Evolutionary conservation across 2,113 vertebrate species (phyloP).

Genomic region (Cavia aperea): DNA sequence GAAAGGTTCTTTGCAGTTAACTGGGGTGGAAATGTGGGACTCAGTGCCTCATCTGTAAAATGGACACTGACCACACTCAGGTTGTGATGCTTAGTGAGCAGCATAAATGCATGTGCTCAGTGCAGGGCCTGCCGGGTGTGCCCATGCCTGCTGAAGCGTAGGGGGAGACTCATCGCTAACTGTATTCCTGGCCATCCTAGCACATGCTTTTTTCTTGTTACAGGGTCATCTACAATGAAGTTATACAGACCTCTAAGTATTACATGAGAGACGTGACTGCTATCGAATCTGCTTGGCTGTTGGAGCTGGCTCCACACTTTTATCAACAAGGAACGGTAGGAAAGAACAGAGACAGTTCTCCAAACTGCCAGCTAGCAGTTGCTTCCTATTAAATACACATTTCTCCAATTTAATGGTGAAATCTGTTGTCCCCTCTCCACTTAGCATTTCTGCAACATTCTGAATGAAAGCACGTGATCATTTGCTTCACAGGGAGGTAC

Average conservation of each 20-base stretch:
- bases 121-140: neutral
- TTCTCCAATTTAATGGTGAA: neutral
- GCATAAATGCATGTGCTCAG: neutral
- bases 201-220: constrained; percentile 10
- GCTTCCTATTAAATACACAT: neutral
- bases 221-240: constrained; percentile 98
- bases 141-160: neutral
- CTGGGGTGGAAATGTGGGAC: neutral
- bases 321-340: constrained; percentile 97
- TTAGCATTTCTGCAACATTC: neutral
- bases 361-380: neutral
- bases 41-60: neutral
- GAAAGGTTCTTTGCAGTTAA: neutral
- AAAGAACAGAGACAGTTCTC: constrained; percentile 31
- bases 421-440: neutral
- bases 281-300: constrained; percentile 92
- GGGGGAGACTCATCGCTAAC: neutral
- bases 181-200: neutral
- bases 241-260: constrained; percentile 93
- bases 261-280: constrained; percentile 98
- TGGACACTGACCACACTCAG: neutral
- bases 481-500: neutral
- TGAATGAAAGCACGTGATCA: neutral
- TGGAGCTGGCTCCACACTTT: constrained; percentile 97
- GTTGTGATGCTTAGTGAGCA: neutral